Evolutionary conservation across 53 echinoderm and acorn worm species (phyloP).

Genomic region (Holothuria scabra): DNA sequence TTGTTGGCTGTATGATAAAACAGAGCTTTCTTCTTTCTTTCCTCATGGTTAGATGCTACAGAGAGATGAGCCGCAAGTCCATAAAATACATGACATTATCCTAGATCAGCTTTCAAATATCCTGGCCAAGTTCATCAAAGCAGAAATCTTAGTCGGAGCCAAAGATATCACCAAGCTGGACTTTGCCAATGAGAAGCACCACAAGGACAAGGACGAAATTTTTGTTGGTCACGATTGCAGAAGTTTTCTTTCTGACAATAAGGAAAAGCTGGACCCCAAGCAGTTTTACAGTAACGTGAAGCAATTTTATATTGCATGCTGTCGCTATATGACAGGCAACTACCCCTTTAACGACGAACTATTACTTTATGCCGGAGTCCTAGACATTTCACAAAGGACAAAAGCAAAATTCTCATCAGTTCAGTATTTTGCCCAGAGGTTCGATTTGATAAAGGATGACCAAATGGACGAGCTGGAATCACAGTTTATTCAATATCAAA

Average conservation of each 20-base stretch:
- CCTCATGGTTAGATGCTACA: constrained; percentile 16
- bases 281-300: constrained; percentile 42
- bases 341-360: constrained; percentile 62
- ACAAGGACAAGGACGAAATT: constrained; percentile 41
- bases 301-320: constrained; percentile 32
- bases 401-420: constrained; percentile 50
- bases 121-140: constrained; percentile 50
- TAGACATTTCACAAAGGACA: constrained; percentile 39
- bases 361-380: constrained; percentile 45
- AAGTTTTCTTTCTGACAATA: constrained; percentile 30
- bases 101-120: constrained; percentile 49
- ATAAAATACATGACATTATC: constrained; percentile 48
- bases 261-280: constrained; percentile 29
- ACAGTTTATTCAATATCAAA: constrained; percentile 52
- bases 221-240: constrained; percentile 51
- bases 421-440: constrained; percentile 56
- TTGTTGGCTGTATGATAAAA: too few species aligned
- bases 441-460: constrained; percentile 26
- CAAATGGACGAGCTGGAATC: constrained; percentile 61
- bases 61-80: constrained; percentile 56
- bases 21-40: too few species aligned
- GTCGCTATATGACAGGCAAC: constrained; percentile 52
- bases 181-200: constrained; percentile 32
- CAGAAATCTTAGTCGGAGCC: constrained; percentile 24
- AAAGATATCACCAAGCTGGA: constrained; percentile 51